phyloP scores from a whole-genome alignment of 2,113 vertebrate species.

The Strix uralensis region DNA sequence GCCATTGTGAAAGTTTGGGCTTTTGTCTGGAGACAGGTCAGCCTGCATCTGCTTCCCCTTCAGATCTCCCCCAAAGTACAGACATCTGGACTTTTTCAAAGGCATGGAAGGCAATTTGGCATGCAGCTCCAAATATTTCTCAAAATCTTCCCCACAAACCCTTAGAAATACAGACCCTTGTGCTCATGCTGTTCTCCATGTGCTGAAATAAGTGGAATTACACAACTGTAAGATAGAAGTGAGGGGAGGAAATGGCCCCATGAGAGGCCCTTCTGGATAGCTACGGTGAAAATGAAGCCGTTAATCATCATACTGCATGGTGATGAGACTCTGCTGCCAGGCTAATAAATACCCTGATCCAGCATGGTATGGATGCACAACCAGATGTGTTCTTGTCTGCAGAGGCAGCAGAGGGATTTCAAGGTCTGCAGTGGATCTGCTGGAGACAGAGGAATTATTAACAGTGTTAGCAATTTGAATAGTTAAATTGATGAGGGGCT shows the following conservation, averaged over 20 bases:
- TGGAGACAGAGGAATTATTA: slow-evolving; percentile 36
- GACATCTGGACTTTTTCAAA: slow-evolving; percentile 32
- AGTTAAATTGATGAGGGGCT: slow-evolving; percentile 52
- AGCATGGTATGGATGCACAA: background rate
- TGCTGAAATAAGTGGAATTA: slow-evolving; percentile 27
- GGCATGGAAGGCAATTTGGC: background rate
- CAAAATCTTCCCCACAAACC: background rate
- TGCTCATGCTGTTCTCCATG: background rate
- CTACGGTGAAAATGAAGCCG: slow-evolving; percentile 28
- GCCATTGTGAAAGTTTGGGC: background rate
- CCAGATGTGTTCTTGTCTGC: slow-evolving; percentile 53
- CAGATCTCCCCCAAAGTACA: background rate
- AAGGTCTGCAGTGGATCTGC: slow-evolving; percentile 25
- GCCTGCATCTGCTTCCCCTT: slow-evolving; percentile 18
- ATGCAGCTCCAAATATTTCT: background rate
- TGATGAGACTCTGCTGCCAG: slow-evolving; percentile 1
- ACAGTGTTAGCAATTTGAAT: slow-evolving; percentile 48
- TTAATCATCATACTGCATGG: slow-evolving; percentile 4
- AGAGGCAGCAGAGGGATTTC: slow-evolving; percentile 37
- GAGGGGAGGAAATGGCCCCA: background rate
- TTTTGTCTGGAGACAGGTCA: slow-evolving; percentile 30
- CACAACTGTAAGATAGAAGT: background rate
- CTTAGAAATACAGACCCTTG: background rate
- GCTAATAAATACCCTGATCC: slow-evolving; percentile 19
- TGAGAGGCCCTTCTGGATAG: slow-evolving; percentile 30